Conservation (phyloP, 2,113 vertebrate species). For the Dasyornis broadbenti region DNA sequence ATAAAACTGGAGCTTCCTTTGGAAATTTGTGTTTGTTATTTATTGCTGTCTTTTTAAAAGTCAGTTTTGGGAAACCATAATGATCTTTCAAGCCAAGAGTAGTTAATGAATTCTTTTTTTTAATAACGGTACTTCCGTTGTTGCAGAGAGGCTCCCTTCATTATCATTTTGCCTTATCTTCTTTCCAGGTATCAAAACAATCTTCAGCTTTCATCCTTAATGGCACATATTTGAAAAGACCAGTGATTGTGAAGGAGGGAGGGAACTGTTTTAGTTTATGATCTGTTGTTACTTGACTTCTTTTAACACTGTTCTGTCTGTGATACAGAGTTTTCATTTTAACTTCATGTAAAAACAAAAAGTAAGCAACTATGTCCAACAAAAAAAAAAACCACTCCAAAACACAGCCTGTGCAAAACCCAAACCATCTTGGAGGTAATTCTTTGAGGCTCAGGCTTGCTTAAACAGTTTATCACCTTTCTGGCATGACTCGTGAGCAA, state of each 20-base stretch:
- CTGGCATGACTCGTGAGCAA: background rate
- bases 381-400: background rate
- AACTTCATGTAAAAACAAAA: background rate
- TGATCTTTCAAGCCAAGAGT: background rate
- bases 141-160: background rate
- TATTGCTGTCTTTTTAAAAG: background rate
- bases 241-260: background rate
- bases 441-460: background rate
- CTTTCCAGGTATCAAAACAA: background rate
- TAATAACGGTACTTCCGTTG: background rate
- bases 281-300: background rate
- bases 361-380: background rate
- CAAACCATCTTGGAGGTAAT: background rate
- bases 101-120: background rate
- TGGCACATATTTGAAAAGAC: background rate
- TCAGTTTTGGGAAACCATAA: background rate
- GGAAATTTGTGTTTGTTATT: background rate
- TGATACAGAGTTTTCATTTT: background rate
- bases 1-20: conserved; percentile 11
- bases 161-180: background rate
- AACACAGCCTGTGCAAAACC: background rate
- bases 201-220: background rate
- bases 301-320: background rate
- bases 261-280: background rate
- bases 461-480: background rate